These are phyloP conservation scores for Tetragnatha montana DNA, from an alignment of 2,888 invertebrate genomes.

Conservation along the genomic window DNA sequence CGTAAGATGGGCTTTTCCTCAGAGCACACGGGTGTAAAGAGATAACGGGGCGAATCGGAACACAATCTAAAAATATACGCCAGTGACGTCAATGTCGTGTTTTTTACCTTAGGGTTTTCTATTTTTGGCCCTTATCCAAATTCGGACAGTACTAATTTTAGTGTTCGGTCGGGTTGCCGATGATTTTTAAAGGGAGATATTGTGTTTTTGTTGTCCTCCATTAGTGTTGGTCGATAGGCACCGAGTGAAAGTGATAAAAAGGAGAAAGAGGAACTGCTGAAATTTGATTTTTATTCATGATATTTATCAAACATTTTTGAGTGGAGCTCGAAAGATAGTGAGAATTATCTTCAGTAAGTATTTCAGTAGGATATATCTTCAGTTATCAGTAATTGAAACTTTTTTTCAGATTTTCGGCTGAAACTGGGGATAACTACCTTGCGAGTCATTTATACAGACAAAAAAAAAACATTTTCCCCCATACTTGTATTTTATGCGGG, in stretches of 20 bases:
- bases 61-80: conserved; percentile 34
- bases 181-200: conserved; percentile 23
- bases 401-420: too few relatives aligned
- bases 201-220: neutral
- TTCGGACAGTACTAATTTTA: conserved; percentile 9
- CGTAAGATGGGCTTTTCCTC: neutral
- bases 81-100: conserved; percentile 38
- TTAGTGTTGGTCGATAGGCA: neutral
- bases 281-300: too few relatives aligned
- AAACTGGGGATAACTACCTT: too few relatives aligned
- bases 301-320: too few relatives aligned
- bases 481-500: too few relatives aligned
- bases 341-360: too few relatives aligned
- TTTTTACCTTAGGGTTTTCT: neutral
- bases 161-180: conserved; percentile 5
- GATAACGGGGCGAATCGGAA: conserved; percentile 12
- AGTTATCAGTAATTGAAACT: too few relatives aligned
- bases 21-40: neutral
- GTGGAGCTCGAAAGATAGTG: too few relatives aligned
- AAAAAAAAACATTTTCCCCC: too few relatives aligned
- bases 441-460: too few relatives aligned
- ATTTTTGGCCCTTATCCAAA: conserved; percentile 30
- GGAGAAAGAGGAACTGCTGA: neutral
- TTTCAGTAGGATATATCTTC: too few relatives aligned
- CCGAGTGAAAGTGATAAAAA: neutral